Percentiles rank a stretch among this genome's conserved stretches.
These are phyloP conservation scores for Cephus spinipes DNA, from an alignment of 2,888 invertebrate species.

Conservation along the genomic window DNA sequence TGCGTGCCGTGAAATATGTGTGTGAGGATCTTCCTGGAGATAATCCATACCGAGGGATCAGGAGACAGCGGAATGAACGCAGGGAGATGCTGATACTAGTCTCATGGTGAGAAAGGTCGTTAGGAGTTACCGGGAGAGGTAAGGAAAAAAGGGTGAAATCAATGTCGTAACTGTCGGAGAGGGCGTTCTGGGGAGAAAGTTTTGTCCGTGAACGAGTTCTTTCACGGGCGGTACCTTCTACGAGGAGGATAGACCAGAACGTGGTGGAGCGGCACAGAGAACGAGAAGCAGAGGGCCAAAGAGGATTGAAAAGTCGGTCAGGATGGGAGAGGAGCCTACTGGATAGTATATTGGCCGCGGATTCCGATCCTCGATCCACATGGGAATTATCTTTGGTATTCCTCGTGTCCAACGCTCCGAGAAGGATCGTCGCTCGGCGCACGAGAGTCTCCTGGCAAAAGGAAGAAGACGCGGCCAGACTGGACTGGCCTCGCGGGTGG, in stretches of 20 bases:
- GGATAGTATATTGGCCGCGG: neutral
- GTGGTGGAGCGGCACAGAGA: neutral
- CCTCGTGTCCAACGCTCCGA: neutral
- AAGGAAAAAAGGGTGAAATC: constrained; percentile 33
- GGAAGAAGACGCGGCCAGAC: constrained; percentile 30
- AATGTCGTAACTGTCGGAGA: constrained; percentile 38
- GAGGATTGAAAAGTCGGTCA: neutral
- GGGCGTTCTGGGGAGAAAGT: constrained; percentile 30
- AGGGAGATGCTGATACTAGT: neutral
- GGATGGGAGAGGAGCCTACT: neutral
- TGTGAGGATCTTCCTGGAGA: neutral
- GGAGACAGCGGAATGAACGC: neutral
- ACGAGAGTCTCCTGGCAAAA: constrained; percentile 12
- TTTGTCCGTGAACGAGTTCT: constrained; percentile 4
- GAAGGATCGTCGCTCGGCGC: neutral
- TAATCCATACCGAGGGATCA: neutral
- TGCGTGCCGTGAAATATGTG: neutral
- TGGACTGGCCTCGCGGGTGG: constrained; percentile 47
- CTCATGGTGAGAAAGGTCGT: neutral
- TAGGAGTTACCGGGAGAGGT: neutral
- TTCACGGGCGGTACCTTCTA: neutral
- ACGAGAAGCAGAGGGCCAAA: neutral
- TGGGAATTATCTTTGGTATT: neutral
- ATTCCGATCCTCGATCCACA: neutral
- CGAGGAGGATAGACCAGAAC: neutral